Base-by-base conservation (phyloP, 2,888 invertebrate species). In the Hydraecia micacea region DNA sequence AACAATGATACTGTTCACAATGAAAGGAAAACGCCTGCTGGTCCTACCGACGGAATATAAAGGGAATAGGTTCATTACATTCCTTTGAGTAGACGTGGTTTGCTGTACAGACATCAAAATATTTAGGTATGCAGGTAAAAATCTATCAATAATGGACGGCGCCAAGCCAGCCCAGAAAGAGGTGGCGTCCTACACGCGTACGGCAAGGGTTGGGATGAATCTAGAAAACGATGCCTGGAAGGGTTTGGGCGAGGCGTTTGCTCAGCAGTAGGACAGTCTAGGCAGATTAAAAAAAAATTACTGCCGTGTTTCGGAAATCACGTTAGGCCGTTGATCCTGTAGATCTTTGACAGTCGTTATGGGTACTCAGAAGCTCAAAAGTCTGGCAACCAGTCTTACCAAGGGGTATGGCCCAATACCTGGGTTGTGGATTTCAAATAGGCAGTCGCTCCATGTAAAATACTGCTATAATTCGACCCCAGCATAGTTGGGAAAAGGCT, bases 1-100 rank as follows among this genome's bases (percentile, higher is more conserved):
- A 91, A 95, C 95, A 95, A 95, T 95, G 93, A 84, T 78, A 72
- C 76, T 71, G 88, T 68, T 83, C 86, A 94, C 94, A 94, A 95
- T 94, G 94, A 93, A 94, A 93, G 95, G 94, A 94, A 95, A 89
- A 87, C 81, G 80, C 75, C 85, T 73, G 72, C 52, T 75, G 70
- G 67, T 80, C 84, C 87, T 86, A 86, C 87, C 73, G 74, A 21
- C 65, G 42, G 85, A 85, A 87, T 89, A 87, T 80, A 73, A 85
- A 89, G 55, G 79, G 78, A 84, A 76, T 73, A 63, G 36, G 49
- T 73, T 71, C 39, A 46, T 55, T 73, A 76, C 77, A 85, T 87
- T 81, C 79, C 75, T 77, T 68, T 67, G 28, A 36, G 28, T 42
- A 13, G 67, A 74, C 36, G 55, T 68, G 74, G 15, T 55, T 49